phyloP scores from a whole-genome alignment of 2,797 vertebrate genomes.

The Oreochromis mossambicus region DNA sequence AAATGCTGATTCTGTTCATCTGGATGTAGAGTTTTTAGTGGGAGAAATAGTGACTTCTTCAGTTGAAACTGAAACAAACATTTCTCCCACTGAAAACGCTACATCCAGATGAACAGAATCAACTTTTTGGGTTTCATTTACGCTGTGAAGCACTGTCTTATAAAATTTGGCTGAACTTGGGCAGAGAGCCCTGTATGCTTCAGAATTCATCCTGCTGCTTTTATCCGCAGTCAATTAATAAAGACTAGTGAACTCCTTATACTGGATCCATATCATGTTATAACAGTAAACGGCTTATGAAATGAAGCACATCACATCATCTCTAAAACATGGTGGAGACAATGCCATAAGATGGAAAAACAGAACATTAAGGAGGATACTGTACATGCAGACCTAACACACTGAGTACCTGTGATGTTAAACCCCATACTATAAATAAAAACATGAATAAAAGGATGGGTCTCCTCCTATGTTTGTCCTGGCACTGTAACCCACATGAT shows the following conservation, averaged over 20 bases:
- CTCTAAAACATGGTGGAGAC: not conserved
- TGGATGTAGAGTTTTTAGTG: not conserved
- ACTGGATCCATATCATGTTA: not conserved
- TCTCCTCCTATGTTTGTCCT: constrained; percentile 3
- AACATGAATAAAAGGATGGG: not conserved
- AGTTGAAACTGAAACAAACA: not conserved
- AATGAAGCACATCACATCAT: not conserved
- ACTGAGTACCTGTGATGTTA: not conserved
- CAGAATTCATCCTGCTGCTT: not conserved
- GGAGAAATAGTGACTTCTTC: not conserved
- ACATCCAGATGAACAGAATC: not conserved
- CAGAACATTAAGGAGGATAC: not conserved
- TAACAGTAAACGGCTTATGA: not conserved
- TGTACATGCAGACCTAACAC: not conserved
- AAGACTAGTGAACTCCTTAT: not conserved
- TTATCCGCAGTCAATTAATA: not conserved
- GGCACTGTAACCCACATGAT: not conserved
- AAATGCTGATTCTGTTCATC: not conserved
- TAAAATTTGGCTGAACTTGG: not conserved
- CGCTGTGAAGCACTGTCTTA: not conserved
- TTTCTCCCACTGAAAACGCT: not conserved
- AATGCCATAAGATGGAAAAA: not conserved
- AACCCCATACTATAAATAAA: not conserved
- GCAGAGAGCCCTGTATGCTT: not conserved
- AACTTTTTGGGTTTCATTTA: not conserved